A percentile compares a stretch with the other conserved stretches of the same genome.
Evolutionary conservation across 2,113 vertebrate species (phyloP).

Genomic region (Oryzias curvinotus): DNA sequence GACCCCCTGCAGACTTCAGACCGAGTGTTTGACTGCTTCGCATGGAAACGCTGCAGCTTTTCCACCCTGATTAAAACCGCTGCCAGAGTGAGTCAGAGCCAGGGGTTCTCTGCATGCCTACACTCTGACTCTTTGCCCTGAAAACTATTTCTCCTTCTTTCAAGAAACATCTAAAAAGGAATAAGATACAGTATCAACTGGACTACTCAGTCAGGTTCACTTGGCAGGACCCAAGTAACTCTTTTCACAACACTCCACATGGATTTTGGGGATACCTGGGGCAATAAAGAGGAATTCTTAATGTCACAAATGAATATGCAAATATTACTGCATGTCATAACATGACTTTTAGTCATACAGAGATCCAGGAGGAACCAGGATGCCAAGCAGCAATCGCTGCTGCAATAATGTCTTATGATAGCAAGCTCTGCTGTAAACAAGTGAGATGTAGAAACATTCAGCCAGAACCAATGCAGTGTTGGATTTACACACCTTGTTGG

Average conservation of each 20-base stretch:
- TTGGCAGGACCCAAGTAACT: conserved; percentile 42
- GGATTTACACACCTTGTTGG: conserved; percentile 2
- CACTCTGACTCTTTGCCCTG: conserved; percentile 40
- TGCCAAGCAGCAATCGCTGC: conserved; percentile 37
- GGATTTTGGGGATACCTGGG: conserved; percentile 52
- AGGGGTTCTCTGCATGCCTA: conserved; percentile 41
- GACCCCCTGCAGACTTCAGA: conserved; percentile 58
- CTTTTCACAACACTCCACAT: conserved; percentile 28
- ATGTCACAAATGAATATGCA: conserved; percentile 74
- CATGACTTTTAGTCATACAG: conserved; percentile 58
- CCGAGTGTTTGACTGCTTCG: conserved; percentile 57
- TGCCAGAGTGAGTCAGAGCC: conserved; percentile 65
- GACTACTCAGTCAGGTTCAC: conserved; percentile 51
- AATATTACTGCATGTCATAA: conserved; percentile 71
- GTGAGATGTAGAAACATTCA: conserved; percentile 27
- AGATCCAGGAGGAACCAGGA: conserved; percentile 44
- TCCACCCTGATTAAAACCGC: conserved; percentile 65
- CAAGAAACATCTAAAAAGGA: conserved; percentile 55
- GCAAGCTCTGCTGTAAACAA: conserved; percentile 2
- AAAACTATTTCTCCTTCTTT: conserved; percentile 34
- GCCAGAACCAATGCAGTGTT: conserved; percentile 31
- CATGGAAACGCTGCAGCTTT: conserved; percentile 57
- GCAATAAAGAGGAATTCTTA: conserved; percentile 57
- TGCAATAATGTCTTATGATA: conserved; percentile 35
- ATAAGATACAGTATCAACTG: conserved; percentile 44